Conservation (phyloP, 1,140 invertebrate species). For the Akabosia matsudoensis region DNA sequence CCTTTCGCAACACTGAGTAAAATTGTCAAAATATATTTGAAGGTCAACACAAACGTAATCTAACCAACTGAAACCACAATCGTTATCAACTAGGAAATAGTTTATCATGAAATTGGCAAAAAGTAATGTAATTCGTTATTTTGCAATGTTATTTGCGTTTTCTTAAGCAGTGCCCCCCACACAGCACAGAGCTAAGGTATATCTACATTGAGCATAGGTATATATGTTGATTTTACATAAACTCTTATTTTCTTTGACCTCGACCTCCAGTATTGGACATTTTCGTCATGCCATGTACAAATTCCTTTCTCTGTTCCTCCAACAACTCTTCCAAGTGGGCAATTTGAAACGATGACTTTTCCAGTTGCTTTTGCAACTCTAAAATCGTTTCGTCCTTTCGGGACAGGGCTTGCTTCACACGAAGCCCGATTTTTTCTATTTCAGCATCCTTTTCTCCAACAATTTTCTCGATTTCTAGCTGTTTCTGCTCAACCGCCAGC, state of each 20-base stretch:
- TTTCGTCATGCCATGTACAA: constrained; percentile 50
- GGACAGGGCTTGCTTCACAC: constrained; percentile 71
- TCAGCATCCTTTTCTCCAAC: constrained; percentile 43
- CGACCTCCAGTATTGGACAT: neutral
- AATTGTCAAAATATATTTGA: too few species aligned
- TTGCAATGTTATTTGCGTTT: too few species aligned
- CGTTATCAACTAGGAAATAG: too few species aligned
- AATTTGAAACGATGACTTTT: constrained; percentile 65
- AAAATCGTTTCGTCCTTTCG: constrained; percentile 71
- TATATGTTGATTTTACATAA: neutral
- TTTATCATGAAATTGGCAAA: too few species aligned
- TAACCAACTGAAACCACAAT: too few species aligned
- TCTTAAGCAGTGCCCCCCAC: too few species aligned
- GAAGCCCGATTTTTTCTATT: constrained; percentile 50
- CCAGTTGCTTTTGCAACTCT: constrained; percentile 65
- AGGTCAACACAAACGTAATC: too few species aligned
- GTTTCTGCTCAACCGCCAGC: constrained; percentile 45
- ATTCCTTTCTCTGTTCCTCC: constrained; percentile 70
- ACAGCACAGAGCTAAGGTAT: too few species aligned
- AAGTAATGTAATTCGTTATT: too few species aligned
- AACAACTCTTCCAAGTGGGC: constrained; percentile 69
- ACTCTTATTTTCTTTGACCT: neutral
- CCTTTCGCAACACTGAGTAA: too few species aligned
- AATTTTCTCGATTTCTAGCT: constrained; percentile 43
- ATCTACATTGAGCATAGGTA: neutral